Percentiles rank a stretch among this genome's conserved stretches.
Conservation (phyloP, 1,140 invertebrate genomes). For the Pantala flavescens region DNA sequence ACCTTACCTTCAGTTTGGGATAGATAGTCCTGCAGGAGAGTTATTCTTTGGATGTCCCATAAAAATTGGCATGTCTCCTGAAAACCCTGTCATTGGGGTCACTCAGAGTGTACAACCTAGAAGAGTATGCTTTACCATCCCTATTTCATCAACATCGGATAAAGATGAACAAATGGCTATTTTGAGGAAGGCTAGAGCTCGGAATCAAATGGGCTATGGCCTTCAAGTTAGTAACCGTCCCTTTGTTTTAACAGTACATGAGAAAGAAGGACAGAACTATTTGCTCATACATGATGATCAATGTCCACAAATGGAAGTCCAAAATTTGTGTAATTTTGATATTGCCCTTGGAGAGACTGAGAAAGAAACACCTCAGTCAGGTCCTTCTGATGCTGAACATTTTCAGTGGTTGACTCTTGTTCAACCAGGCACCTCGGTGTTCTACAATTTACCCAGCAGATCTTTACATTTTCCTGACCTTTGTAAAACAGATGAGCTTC, state of each 20-base stretch:
- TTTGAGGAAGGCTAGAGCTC: not conserved
- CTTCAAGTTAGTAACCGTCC: slow-evolving; percentile 29
- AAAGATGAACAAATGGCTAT: not conserved
- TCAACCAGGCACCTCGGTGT: not conserved
- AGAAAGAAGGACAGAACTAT: slow-evolving; percentile 43
- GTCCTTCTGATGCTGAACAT: slow-evolving; percentile 28
- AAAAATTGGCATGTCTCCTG: not conserved
- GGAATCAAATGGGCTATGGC: not conserved
- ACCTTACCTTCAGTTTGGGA: not conserved
- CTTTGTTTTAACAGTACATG: slow-evolving; percentile 18
- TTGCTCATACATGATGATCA: slow-evolving; percentile 45
- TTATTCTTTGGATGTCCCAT: not conserved
- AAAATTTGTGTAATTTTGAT: slow-evolving; percentile 39
- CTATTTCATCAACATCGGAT: not conserved
- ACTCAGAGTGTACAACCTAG: not conserved
- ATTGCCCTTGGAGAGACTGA: slow-evolving; percentile 33
- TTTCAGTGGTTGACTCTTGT: not conserved
- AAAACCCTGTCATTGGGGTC: not conserved
- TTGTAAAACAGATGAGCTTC: not conserved
- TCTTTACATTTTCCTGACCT: not conserved
- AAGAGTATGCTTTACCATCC: not conserved
- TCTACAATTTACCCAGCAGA: not conserved
- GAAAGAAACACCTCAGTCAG: not conserved
- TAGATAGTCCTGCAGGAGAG: not conserved
- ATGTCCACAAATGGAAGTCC: slow-evolving; percentile 44